A percentile compares a stretch with the other conserved stretches of the same genome.
These are phyloP conservation scores for Eledona agricola DNA, from an alignment of 2,888 invertebrate genomes.

Conservation along the genomic window DNA sequence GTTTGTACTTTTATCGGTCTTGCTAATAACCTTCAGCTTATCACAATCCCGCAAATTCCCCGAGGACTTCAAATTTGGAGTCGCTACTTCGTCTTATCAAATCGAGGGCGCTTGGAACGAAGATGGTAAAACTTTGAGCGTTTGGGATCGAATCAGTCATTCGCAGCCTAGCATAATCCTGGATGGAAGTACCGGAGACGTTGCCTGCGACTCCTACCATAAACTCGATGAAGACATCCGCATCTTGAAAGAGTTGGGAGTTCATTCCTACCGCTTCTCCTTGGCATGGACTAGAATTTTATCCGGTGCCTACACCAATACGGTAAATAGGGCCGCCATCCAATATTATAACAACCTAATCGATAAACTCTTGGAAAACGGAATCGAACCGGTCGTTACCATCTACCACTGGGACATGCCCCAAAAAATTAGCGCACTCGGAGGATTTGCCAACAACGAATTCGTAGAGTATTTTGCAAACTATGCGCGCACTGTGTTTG, in stretches of 20 bases:
- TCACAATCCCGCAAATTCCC: slow-evolving; percentile 43
- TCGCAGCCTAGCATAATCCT: slow-evolving; percentile 61
- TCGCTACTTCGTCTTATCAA: slow-evolving; percentile 57
- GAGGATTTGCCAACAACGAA: slow-evolving; percentile 68
- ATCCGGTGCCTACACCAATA: slow-evolving; percentile 68
- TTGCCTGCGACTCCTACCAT: slow-evolving; percentile 73
- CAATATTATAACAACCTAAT: slow-evolving; percentile 79
- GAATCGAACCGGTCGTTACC: slow-evolving; percentile 65
- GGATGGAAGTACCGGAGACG: slow-evolving; percentile 67
- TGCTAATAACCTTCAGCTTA: slow-evolving; percentile 9
- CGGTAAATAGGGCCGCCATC: slow-evolving; percentile 74
- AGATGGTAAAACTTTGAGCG: slow-evolving; percentile 68
- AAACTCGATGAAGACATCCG: slow-evolving; percentile 68
- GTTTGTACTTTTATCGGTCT: no score
- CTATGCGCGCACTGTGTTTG: slow-evolving; percentile 64
- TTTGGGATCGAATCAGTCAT: slow-evolving; percentile 65
- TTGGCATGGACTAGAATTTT: slow-evolving; percentile 75
- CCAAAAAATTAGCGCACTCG: slow-evolving; percentile 62
- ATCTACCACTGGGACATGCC: slow-evolving; percentile 57
- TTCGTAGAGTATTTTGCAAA: slow-evolving; percentile 66
- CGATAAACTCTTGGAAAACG: slow-evolving; percentile 69
- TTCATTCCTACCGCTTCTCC: slow-evolving; percentile 69
- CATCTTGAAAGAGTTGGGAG: slow-evolving; percentile 66
- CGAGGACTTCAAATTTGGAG: slow-evolving; percentile 52
- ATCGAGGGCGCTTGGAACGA: slow-evolving; percentile 59